Base-by-base conservation (phyloP, 2,888 invertebrate species). In the Acleris literana region DNA sequence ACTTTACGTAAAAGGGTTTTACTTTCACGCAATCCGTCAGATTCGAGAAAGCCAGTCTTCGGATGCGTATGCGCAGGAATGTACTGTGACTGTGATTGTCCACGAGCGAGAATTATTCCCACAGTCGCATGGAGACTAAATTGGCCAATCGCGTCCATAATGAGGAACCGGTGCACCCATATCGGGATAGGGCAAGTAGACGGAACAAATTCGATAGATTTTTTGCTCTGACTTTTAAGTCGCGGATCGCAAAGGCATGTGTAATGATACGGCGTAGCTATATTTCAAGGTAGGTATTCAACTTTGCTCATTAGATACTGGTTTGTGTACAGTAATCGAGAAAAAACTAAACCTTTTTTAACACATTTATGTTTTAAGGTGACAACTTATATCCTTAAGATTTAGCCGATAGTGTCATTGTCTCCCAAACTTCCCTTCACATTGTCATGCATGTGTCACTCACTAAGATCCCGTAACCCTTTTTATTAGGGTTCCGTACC, bases 31-130 rank as follows among this genome's bases (percentile, higher is more conserved):
- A 33, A 61, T 61, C 55, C 17, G 25, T 49, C 55, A 4, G 39
- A 73, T 75, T 64, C 58, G 59, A 74, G 80, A 84, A 82, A 83
- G 78, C 72, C 39, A 70, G 61, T 46, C 49, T 68, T 73, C 77
- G 74, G 76, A 81, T 76, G 75, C 64, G 69, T 73, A 81, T 76
- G 75, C 64, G 69, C 73, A 75, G 71, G 75, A 79, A 81, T 79
- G 59, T 48, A 78, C 80, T 79, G 59, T 48, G 33, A 53, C 33
- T 48, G 59, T 48, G 33, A 53, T 22, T 48, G 53, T 54, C 53
- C 48, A 59, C 13, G 49, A 11, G 44, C 43, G 46, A 20, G 51
- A 59, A 59, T 64, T 49, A 64, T 64, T 64, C 59, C 64, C 65
- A 65, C 65, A 65, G 56, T 51, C 56, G 22, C 56, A 56, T 61